phyloP scores from a whole-genome alignment of 1,140 invertebrate species.

The Druon quercuslanigerum region DNA sequence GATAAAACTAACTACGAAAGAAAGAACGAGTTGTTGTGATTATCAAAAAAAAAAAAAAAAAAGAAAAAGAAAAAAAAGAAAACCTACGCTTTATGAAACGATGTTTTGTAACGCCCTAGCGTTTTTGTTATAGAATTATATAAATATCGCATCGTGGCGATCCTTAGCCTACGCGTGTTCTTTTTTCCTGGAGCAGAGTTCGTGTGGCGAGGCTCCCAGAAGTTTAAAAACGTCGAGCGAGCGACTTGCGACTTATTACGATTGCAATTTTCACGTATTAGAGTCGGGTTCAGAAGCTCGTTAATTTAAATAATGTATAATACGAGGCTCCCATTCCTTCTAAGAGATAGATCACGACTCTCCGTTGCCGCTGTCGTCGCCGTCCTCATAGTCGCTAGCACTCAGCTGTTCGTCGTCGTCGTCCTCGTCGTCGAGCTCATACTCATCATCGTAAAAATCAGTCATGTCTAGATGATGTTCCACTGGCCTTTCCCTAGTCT shows the following conservation, averaged over 20 bases:
- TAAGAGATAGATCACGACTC: constrained; percentile 78
- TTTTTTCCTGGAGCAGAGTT: constrained; percentile 2
- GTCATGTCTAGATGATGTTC: constrained; percentile 90
- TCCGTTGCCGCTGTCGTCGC: constrained; percentile 88
- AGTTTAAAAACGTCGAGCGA: constrained; percentile 45
- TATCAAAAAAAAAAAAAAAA: too few relatives aligned
- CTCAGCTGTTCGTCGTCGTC: constrained; percentile 78
- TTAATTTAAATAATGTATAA: too few relatives aligned
- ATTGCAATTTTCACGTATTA: constrained; percentile 10
- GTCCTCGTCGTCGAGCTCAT: constrained; percentile 87
- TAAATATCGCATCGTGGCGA: background rate
- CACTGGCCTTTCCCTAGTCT: constrained; percentile 88
- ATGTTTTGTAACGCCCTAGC: background rate
- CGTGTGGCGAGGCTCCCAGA: constrained; percentile 7
- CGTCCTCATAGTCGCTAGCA: constrained; percentile 82
- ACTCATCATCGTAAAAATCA: constrained; percentile 96
- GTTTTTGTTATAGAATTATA: background rate
- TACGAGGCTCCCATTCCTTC: constrained; percentile 37
- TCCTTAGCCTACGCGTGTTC: background rate
- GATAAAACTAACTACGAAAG: too few relatives aligned
- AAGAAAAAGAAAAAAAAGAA: too few relatives aligned
- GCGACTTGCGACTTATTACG: background rate
- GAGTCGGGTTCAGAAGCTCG: constrained; percentile 63
- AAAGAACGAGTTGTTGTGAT: too few relatives aligned
- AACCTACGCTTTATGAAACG: constrained; percentile 1